Conservation (phyloP, 2,888 invertebrate genomes). For the Druceiella hillmani region DNA sequence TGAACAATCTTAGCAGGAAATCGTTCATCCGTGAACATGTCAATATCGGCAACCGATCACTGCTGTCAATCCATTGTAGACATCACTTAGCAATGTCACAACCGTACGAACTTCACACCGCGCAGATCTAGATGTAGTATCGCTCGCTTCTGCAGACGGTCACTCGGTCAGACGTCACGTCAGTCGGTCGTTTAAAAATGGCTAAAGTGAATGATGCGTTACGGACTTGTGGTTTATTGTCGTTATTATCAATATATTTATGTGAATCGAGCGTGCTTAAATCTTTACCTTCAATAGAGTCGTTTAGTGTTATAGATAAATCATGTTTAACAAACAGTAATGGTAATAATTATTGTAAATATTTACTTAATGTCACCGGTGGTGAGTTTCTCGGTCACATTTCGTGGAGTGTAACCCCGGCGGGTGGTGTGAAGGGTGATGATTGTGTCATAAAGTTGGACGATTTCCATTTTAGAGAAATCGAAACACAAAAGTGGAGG, state of each 20-base stretch:
- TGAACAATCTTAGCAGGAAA: too few species aligned
- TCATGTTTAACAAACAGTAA: too few species aligned
- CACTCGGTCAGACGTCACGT: constrained; percentile 1
- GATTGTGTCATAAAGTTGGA: constrained; percentile 36
- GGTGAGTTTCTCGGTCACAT: constrained; percentile 41
- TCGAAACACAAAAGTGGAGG: constrained; percentile 33
- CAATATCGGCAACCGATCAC: too few species aligned
- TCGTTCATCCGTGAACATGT: too few species aligned
- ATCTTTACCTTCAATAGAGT: constrained; percentile 33
- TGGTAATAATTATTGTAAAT: constrained; percentile 39
- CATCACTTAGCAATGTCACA: too few species aligned
- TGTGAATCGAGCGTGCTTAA: constrained; percentile 27
- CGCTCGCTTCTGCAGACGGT: too few species aligned
- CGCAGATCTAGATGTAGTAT: too few species aligned
- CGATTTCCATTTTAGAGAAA: constrained; percentile 39
- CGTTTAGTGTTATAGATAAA: constrained; percentile 31
- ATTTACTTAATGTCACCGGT: constrained; percentile 41
- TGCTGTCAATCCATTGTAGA: too few species aligned
- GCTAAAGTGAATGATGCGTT: constrained; percentile 33
- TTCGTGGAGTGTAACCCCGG: constrained; percentile 41
- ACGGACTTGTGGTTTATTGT: constrained; percentile 48
- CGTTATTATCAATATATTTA: constrained; percentile 34
- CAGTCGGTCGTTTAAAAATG: constrained; percentile 31
- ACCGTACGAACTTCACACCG: too few species aligned
- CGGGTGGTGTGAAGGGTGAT: constrained; percentile 31